phyloP scores from a whole-genome alignment of 2,797 vertebrate species.

The Dipus sagitta region DNA sequence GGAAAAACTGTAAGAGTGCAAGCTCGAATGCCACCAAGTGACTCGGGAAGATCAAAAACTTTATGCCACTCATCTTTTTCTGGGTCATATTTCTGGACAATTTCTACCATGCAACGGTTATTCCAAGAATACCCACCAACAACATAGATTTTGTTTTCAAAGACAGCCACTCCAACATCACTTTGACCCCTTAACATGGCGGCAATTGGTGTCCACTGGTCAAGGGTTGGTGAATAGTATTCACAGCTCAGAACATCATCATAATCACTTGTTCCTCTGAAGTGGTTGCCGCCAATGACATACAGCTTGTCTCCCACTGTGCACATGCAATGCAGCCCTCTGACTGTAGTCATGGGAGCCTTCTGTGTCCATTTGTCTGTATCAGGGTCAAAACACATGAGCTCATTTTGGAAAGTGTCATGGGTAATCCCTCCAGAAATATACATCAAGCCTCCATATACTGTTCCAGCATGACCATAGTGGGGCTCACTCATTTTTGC shows the following conservation, averaged over 20 bases:
- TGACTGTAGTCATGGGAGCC: slow-evolving; percentile 97
- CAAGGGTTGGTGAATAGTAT: slow-evolving; percentile 97
- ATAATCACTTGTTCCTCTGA: slow-evolving; percentile 98
- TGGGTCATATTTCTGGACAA: slow-evolving; percentile 98
- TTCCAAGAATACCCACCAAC: slow-evolving; percentile 99
- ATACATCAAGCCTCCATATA: slow-evolving; percentile 98
- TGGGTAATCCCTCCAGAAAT: slow-evolving; percentile 99
- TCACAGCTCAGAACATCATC: slow-evolving; percentile 99
- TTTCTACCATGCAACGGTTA: slow-evolving; percentile 99
- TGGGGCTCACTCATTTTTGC: slow-evolving; percentile 99
- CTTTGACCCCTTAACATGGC: slow-evolving; percentile 98
- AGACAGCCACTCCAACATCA: slow-evolving; percentile 98
- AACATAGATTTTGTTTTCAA: slow-evolving; percentile 98
- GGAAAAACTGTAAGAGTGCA: slow-evolving; percentile 99
- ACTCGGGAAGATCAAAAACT: slow-evolving; percentile 98
- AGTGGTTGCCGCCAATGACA: slow-evolving; percentile 98
- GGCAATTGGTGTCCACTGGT: slow-evolving; percentile 98
- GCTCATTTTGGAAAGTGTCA: slow-evolving; percentile 99
- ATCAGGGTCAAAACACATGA: slow-evolving; percentile 99
- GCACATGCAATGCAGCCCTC: slow-evolving; percentile 99
- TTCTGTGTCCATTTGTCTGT: slow-evolving; percentile 99
- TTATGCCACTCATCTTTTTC: slow-evolving; percentile 99
- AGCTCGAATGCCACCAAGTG: slow-evolving; percentile 97
- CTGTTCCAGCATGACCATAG: slow-evolving; percentile 98
- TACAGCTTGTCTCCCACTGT: slow-evolving; percentile 98